phyloP scores from a whole-genome alignment of 2,888 invertebrate genomes.

The Spilarctia lutea region DNA sequence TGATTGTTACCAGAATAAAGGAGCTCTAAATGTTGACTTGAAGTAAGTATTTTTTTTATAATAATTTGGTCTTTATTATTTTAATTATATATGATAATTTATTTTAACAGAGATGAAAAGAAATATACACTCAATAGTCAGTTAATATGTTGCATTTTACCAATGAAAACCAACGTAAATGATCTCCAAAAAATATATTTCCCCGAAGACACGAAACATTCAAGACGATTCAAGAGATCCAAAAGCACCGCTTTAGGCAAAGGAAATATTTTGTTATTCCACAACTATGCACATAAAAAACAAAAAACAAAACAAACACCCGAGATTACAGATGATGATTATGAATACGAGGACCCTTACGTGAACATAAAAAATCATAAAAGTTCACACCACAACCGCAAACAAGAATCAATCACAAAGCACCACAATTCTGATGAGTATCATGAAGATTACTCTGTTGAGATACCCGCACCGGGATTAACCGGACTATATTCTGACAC shows the following conservation, averaged over 20 bases:
- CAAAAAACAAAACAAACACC: slow-evolving; percentile 48
- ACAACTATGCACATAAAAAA: slow-evolving; percentile 54
- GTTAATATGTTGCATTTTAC: slow-evolving; percentile 45
- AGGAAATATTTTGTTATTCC: slow-evolving; percentile 66
- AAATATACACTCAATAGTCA: slow-evolving; percentile 53
- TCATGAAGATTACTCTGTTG: slow-evolving; percentile 68
- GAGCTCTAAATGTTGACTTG: slow-evolving; percentile 52
- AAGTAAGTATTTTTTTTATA: slow-evolving; percentile 10
- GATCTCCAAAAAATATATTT: slow-evolving; percentile 33
- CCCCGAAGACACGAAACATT: slow-evolving; percentile 24
- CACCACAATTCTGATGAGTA: slow-evolving; percentile 63
- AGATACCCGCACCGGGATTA: slow-evolving; percentile 77
- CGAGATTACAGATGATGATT: slow-evolving; percentile 58
- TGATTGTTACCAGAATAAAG: slow-evolving; percentile 64
- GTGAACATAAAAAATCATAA: slow-evolving; percentile 76
- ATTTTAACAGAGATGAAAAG: slow-evolving; percentile 52
- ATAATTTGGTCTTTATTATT: background rate
- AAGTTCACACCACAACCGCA: slow-evolving; percentile 54
- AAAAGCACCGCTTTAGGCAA: slow-evolving; percentile 61
- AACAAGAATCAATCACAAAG: slow-evolving; percentile 45
- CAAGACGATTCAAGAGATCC: slow-evolving; percentile 45
- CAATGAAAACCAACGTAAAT: slow-evolving; percentile 22
- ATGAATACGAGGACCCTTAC: slow-evolving; percentile 74
- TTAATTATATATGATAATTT: slow-evolving; percentile 1
- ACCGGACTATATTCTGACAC: slow-evolving; percentile 75